Evolutionary conservation across 2,113 vertebrate genomes (phyloP), one percentile per base, ranked within the genome.

Genomic region (Anas platyrhynchos): DNA sequence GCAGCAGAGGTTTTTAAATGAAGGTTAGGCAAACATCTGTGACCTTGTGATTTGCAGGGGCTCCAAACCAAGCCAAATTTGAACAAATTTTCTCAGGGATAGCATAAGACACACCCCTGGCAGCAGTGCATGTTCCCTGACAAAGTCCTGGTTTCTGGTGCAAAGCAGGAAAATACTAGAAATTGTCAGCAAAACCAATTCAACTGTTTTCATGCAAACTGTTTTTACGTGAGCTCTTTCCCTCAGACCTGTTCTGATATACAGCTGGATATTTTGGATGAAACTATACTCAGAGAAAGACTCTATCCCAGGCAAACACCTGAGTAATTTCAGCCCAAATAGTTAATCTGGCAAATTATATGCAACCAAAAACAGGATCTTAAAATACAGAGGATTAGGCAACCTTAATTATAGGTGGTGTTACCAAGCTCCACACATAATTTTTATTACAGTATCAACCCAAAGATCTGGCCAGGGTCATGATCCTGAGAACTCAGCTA

Each of bases 351-450:
- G 52, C 6, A 94, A 96, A 94, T 96, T 86, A 84, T 44, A 95
- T 62, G 73, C 44, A 91, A 75, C 50, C n/a, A 78, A 94, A 96
- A 84, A 0, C 58, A 94, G 76, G 36, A 78, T 88, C 83, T 96
- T 95, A 95, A 93, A 96, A 95, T 95, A 94, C 43, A 88, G 88
- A 97, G 74, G 25, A 46, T 90, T 93, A 81, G 65, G 83, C 88
- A 96, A 95, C 43, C 72, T 83, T 86, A 95, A 93, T 94, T 93
- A 90, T 48, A 93, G 76, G 61, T 86, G n/a, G 6, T 88, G 72
- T 90, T 84, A 95, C 76, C 44, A 67, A 93, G 38, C 9, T 86
- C 56, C 54, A 90, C 69, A 68, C 10, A 1, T 52, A 48, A 81
- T 95, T 95, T 96, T 94, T 94, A 90, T 93, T 81, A 72, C 61